phyloP scores from a whole-genome alignment of 2,888 invertebrate species.

The Hyles lineata region DNA sequence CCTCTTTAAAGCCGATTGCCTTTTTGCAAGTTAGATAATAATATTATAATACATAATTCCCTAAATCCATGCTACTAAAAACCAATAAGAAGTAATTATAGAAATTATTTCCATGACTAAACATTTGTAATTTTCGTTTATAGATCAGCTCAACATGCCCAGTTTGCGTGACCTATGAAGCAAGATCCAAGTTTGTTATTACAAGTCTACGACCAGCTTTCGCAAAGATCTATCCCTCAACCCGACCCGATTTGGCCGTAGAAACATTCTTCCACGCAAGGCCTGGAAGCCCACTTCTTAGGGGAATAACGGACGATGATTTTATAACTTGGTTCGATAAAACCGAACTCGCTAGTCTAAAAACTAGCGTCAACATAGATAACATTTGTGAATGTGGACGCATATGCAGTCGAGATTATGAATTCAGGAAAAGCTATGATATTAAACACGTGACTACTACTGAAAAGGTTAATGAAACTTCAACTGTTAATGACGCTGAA shows the following conservation, averaged over 20 bases:
- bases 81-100: too few species aligned
- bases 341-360: conserved; percentile 79
- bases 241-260: conserved; percentile 86
- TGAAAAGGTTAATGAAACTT: conserved; percentile 36
- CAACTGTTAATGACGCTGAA: conserved; percentile 14
- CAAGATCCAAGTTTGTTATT: conserved; percentile 85
- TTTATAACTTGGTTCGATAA: conserved; percentile 88
- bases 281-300: conserved; percentile 84
- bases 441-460: conserved; percentile 41
- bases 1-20: too few species aligned
- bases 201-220: conserved; percentile 87
- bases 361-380: conserved; percentile 75
- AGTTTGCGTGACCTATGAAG: conserved; percentile 86
- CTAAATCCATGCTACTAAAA: too few species aligned
- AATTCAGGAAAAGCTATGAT: conserved; percentile 64
- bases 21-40: too few species aligned
- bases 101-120: too few species aligned
- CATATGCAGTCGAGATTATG: conserved; percentile 77
- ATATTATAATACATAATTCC: too few species aligned
- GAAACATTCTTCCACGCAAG: conserved; percentile 87
- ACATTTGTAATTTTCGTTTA: conserved; percentile 39
- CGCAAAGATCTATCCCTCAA: conserved; percentile 86
- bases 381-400: conserved; percentile 84
- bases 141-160: conserved; percentile 86
- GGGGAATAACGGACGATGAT: conserved; percentile 87